phyloP scores from a whole-genome alignment of 2,113 vertebrate genomes.

The Ammodramus savannarum region DNA sequence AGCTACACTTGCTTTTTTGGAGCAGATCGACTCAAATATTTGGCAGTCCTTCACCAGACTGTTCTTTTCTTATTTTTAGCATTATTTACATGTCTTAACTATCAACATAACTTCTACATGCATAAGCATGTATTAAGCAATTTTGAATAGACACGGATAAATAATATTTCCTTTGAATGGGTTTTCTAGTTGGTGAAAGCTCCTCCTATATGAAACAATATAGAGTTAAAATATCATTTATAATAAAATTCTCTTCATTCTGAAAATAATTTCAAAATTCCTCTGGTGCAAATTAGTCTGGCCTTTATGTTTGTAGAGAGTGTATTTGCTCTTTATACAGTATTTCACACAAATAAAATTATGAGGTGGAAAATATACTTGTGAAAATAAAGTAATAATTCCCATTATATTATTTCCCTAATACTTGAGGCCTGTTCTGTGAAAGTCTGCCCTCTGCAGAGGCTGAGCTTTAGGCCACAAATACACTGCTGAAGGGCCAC shows the following conservation, averaged over 20 bases:
- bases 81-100: neutral
- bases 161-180: neutral
- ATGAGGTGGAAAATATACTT: neutral
- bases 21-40: neutral
- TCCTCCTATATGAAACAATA: neutral
- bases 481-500: neutral
- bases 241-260: neutral
- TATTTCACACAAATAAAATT: neutral
- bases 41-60: neutral
- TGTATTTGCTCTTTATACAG: rapidly evolving
- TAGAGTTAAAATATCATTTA: neutral
- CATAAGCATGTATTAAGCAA: neutral
- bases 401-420: neutral
- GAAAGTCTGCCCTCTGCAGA: neutral
- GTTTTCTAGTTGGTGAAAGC: neutral
- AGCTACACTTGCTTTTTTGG: neutral
- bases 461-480: neutral
- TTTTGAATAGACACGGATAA: neutral
- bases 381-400: neutral
- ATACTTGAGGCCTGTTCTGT: neutral
- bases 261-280: neutral
- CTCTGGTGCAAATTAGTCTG: neutral
- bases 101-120: neutral
- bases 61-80: neutral
- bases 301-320: neutral